Percentiles rank a stretch among this genome's conserved stretches.
Conservation (phyloP, 37 sponge, comb jelly and placozoan genomes). For the Ianthella basta region DNA sequence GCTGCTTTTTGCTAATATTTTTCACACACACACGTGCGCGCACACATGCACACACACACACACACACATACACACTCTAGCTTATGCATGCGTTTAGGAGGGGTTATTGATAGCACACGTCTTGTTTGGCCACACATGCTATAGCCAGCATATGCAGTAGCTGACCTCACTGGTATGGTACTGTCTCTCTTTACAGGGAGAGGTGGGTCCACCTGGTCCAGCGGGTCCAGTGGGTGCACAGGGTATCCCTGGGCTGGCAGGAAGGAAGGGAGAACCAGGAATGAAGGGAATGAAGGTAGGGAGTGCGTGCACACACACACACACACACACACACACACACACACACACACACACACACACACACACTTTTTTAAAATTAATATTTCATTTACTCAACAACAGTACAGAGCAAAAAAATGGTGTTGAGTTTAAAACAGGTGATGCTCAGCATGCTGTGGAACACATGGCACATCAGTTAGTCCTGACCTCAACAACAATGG, state of each 20-base stretch:
- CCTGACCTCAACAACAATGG: no score
- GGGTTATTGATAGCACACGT: no score
- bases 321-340: constrained; percentile 5
- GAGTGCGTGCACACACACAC: background rate
- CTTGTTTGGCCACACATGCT: no score
- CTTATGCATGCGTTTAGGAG: no score
- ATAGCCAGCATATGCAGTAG: no score
- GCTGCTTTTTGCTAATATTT: background rate
- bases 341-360: constrained; percentile 16
- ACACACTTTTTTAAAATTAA: no score
- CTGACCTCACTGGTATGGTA: no score
- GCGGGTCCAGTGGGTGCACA: background rate
- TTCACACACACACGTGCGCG: background rate
- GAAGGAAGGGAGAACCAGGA: constrained; percentile 17
- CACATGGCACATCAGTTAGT: no score
- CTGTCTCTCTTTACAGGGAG: constrained; percentile 4
- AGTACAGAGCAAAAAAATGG: no score
- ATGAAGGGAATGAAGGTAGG: constrained; percentile 10
- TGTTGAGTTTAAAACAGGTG: constrained; percentile 13
- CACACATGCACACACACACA: constrained; percentile 22
- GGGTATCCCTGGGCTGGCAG: background rate
- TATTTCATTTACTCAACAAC: background rate
- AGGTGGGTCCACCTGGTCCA: constrained; percentile 37
- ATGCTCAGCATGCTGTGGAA: no score
- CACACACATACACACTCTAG: constrained; percentile 7